Base-by-base conservation (phyloP, 2,888 invertebrate genomes). In the Venusia cambrica region DNA sequence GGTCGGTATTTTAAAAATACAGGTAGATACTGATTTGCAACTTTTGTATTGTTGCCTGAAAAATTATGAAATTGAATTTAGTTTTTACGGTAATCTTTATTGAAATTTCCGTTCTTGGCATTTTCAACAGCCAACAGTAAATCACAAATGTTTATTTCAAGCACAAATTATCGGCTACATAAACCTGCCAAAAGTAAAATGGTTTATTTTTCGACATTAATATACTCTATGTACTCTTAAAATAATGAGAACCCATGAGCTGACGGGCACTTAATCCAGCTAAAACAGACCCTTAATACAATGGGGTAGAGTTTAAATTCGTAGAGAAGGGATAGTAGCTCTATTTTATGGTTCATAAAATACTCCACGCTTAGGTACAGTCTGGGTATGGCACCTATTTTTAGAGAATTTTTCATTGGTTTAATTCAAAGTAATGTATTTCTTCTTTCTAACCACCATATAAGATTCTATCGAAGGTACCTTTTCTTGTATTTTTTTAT, bases 341-440 rank as follows among this genome's bases (percentile, higher is more conserved):
- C 25, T 17, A 12, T 26, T 39, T 35, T 27, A 39, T 18, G 30
- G 15, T 5, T 26, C 12, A 31, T 39, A 39, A 34, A 39, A 12
- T 14, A 22, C 12, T 20, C 9, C 12, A n/a, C 30, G 30, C 31
- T 36, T 36, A 39, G 22, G 14, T 39, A 31, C 8, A 11, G 26
- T 4, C 15, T 17, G 17, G 14, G 26, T 4, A 10, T 17, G 17
- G 24, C 7, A 32, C 13, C 17, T 14, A 12, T 26, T 12, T n/a
- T 8, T 8, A 7, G 20, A n/a, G 24, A 21, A 27, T 10, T 21
- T 18, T 38, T 32, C 21, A 17, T 15, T 21, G 18, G 18, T 12
- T 15, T 28, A 24, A 11, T 10, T 24, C 8, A 20, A 16, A 16
- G 15, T 20, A 14, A 20, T 14, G 13, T n/a, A n/a, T n/a, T n/a